Conservation (phyloP, 2,888 invertebrate species). For the Drosophila stalkeri region DNA sequence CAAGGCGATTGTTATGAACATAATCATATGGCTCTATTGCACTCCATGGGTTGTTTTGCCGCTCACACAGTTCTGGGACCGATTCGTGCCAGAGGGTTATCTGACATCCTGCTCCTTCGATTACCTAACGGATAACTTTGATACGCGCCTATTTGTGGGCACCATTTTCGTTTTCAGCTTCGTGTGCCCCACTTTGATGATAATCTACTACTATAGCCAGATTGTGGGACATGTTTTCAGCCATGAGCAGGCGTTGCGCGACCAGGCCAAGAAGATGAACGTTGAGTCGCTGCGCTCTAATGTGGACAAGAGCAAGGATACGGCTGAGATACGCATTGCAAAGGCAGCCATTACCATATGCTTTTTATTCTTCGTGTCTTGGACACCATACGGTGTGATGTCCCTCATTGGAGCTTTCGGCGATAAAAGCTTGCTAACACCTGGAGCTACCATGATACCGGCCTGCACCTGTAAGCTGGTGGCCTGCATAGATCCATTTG, state of each 20-base stretch:
- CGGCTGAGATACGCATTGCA: slow-evolving; percentile 93
- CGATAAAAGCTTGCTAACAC: slow-evolving; percentile 89
- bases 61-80: slow-evolving; percentile 92
- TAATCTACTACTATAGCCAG: slow-evolving; percentile 93
- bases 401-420: slow-evolving; percentile 93
- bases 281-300: slow-evolving; percentile 91
- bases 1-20: slow-evolving; percentile 91
- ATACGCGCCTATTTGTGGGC: slow-evolving; percentile 91
- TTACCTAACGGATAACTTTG: slow-evolving; percentile 91
- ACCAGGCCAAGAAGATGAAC: slow-evolving; percentile 95
- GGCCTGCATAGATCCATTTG: slow-evolving; percentile 96
- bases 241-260: slow-evolving; percentile 92
- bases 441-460: slow-evolving; percentile 92
- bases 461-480: slow-evolving; percentile 94
- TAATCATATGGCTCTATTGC: slow-evolving; percentile 90
- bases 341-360: slow-evolving; percentile 95
- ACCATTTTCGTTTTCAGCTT: slow-evolving; percentile 92
- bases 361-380: slow-evolving; percentile 93
- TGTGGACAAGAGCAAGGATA: slow-evolving; percentile 89
- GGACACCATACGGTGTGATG: slow-evolving; percentile 95
- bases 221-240: slow-evolving; percentile 92
- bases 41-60: slow-evolving; percentile 93
- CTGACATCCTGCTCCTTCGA: slow-evolving; percentile 94
- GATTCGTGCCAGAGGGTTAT: slow-evolving; percentile 94
- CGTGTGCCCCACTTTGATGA: slow-evolving; percentile 90